A percentile compares a stretch with the other conserved stretches of the same genome.
phyloP scores from a whole-genome alignment of 92 coral and sea anemone species.

The Heliopora coerulea region DNA sequence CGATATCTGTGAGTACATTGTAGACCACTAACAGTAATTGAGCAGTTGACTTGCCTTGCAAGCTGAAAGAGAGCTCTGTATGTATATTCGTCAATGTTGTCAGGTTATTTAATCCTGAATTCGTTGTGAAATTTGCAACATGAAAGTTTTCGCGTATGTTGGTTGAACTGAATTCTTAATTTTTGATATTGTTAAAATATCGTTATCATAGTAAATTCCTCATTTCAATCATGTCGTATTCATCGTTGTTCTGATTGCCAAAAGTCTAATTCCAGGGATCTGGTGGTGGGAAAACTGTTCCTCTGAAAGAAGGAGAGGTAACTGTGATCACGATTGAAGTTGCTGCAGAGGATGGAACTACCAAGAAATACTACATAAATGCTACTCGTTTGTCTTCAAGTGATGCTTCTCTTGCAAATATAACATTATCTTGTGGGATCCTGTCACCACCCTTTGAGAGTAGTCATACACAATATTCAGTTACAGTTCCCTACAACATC shows the following conservation, averaged over 20 bases:
- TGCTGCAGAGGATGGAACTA: slow-evolving; percentile 95
- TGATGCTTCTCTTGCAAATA: slow-evolving; percentile 73
- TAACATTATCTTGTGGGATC: slow-evolving; percentile 63
- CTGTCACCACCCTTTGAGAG: slow-evolving; percentile 70
- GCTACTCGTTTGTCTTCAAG: slow-evolving; percentile 84
- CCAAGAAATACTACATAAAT: slow-evolving; percentile 75
- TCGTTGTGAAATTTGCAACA: no score
- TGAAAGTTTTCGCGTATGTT: no score
- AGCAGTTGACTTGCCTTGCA: no score
- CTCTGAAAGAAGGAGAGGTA: slow-evolving; percentile 73
- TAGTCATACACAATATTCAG: slow-evolving; percentile 50
- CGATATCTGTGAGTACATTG: slow-evolving; percentile 71
- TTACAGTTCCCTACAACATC: slow-evolving; percentile 56
- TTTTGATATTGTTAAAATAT: no score
- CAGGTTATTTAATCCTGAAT: no score
- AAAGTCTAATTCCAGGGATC: slow-evolving; percentile 50
- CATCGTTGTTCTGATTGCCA: background rate
- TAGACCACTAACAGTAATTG: no score
- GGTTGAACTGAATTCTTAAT: no score
- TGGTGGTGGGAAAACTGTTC: slow-evolving; percentile 77
- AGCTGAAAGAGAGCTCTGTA: no score
- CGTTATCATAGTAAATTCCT: no score
- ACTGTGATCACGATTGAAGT: slow-evolving; percentile 85
- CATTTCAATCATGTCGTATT: no score
- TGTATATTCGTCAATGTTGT: background rate